Evolutionary conservation across 2,888 invertebrate genomes (phyloP).

Genomic region (Drosophila melanosoma): DNA sequence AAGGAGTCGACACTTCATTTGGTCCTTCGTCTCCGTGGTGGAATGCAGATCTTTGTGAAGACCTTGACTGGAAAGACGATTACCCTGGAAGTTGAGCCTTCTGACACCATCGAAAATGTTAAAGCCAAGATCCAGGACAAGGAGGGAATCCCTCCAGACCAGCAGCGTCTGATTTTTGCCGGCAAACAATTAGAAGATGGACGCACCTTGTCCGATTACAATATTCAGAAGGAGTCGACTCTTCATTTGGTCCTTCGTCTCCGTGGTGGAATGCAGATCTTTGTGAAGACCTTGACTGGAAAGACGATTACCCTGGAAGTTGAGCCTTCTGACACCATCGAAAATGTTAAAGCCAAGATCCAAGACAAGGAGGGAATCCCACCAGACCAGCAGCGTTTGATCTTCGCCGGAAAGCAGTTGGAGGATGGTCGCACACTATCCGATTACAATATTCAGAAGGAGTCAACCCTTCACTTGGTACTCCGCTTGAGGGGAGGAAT

Average conservation of each 20-base stretch:
- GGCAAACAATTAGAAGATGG: constrained; percentile 78
- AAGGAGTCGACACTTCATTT: constrained; percentile 59
- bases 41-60: constrained; percentile 67
- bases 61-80: constrained; percentile 61
- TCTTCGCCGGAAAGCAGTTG: no score
- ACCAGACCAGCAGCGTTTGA: no score
- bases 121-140: constrained; percentile 77
- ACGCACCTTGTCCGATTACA: constrained; percentile 75
- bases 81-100: constrained; percentile 50
- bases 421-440: no score
- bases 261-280: no score
- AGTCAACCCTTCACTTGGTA: no score
- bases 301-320: no score
- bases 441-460: no score
- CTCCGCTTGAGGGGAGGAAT: no score
- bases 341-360: no score
- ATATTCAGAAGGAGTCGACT: constrained; percentile 79
- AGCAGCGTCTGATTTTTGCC: constrained; percentile 78
- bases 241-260: constrained; percentile 69
- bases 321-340: no score
- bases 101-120: constrained; percentile 58
- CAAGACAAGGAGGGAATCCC: no score
- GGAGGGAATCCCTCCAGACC: constrained; percentile 80
- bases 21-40: constrained; percentile 60
- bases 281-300: no score